These are phyloP conservation scores for Trachelus troglodyta DNA, from an alignment of 2,888 invertebrate genomes.

Conservation along the genomic window DNA sequence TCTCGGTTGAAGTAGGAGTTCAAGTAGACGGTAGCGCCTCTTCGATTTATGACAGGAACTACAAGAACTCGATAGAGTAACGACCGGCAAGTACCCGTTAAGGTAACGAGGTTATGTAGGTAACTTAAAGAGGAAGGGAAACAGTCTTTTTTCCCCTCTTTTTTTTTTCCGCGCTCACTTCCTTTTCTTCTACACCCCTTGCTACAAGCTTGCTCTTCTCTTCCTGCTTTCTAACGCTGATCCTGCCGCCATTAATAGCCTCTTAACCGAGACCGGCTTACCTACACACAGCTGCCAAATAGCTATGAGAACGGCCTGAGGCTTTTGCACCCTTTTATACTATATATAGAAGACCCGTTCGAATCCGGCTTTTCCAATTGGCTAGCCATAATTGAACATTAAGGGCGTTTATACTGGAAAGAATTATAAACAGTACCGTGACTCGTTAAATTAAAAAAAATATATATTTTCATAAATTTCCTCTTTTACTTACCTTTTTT, in stretches of 20 bases:
- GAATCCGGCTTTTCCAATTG: background rate
- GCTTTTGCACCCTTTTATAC: background rate
- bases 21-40: background rate
- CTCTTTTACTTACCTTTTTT: background rate
- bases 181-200: background rate
- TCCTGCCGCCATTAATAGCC: slow-evolving; percentile 5
- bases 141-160: background rate
- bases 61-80: background rate
- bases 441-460: background rate
- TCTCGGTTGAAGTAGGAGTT: background rate
- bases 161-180: background rate
- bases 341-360: background rate
- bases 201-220: background rate
- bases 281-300: background rate
- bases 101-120: background rate
- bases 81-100: background rate
- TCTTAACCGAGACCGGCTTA: background rate
- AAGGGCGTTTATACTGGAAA: background rate
- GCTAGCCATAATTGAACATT: background rate
- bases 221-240: background rate
- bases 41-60: background rate
- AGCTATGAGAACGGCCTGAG: background rate
- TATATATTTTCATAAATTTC: background rate
- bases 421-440: background rate
- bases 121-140: background rate